Evolutionary conservation across 2,797 vertebrate species (phyloP), one percentile per base, ranked within the genome.

Genomic region (Chiloscyllium punctatum): DNA sequence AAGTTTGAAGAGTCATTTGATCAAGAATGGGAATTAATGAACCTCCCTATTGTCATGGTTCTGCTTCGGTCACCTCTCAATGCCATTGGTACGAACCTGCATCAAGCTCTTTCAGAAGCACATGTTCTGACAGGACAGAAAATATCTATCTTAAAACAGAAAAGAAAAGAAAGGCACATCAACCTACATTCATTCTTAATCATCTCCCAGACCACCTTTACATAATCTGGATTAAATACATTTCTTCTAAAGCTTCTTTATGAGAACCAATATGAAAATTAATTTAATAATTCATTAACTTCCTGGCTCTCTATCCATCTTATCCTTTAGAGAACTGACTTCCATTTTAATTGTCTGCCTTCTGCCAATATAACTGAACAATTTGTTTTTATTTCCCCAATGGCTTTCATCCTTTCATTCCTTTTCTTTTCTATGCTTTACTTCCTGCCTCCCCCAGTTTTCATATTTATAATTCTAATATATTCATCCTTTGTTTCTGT

Each of bases 241-340:
- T 15, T 91, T 33, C 15, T 91, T 33, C 53, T 33, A 66, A 30
- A 21, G 57, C n/a, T 3, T 88, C 87, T 13, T 90, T 90, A 5
- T 33, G 30, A 53, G 57, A 62, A n/a, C 30, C 30, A n/a, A 37
- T 53, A 27, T 91, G 88, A n/a, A 66, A 91, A 91, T 91, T 91
- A 66, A 91, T 91, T 66, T n/a, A 91, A 62, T 91, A 66, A 91
- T 91, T 91, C 88, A n/a, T n/a, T n/a, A n/a, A 91, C n/a, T 91
- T 62, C 57, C 57, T 91, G 88, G 88, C 53, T 91, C 53, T 91
- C 57, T 66, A 18, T 91, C 57, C 62, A 66, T 16, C 57, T 66
- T 90, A 51, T 90, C 51, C 87, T 90, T 62, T 90, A 33, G 87
- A 90, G 53, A 62, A 90, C 87, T 90, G 87, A 90, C 53, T 90